phyloP scores from a whole-genome alignment of 2,113 vertebrate genomes.

The Labeo rohita region DNA sequence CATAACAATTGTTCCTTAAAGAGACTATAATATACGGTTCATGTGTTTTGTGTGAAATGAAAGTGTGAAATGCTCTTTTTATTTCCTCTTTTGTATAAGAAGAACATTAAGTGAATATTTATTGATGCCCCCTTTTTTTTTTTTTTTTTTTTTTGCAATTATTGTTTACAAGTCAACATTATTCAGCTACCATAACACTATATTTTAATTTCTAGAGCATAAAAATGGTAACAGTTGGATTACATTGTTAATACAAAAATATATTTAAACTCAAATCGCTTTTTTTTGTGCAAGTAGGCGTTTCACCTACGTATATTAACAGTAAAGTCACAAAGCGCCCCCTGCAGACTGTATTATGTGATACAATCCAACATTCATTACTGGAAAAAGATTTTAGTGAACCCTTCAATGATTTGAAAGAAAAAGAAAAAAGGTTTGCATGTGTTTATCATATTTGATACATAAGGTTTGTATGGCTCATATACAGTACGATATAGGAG shows the following conservation, averaged over 20 bases:
- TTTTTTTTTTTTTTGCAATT: background rate
- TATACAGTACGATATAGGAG: background rate
- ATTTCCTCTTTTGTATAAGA: background rate
- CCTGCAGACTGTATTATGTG: background rate
- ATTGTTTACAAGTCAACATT: background rate
- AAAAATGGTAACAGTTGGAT: background rate
- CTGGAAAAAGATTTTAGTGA: background rate
- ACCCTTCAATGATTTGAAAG: too few relatives aligned
- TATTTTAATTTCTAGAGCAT: background rate
- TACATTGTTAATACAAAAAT: background rate
- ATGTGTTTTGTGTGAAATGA: background rate
- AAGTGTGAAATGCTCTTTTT: background rate
- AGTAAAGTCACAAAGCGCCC: background rate
- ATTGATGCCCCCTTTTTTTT: background rate
- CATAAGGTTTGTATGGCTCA: too few relatives aligned
- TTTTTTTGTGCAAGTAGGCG: background rate
- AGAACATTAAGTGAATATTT: background rate
- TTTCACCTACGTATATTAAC: background rate
- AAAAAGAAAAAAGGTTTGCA: too few relatives aligned
- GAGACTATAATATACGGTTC: background rate
- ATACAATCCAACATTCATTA: background rate
- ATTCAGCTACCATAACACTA: background rate
- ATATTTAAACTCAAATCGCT: background rate
- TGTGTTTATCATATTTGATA: too few relatives aligned
- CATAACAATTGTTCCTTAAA: background rate